phyloP scores from a whole-genome alignment of 2,113 vertebrate genomes.

The Sturnus vulgaris region DNA sequence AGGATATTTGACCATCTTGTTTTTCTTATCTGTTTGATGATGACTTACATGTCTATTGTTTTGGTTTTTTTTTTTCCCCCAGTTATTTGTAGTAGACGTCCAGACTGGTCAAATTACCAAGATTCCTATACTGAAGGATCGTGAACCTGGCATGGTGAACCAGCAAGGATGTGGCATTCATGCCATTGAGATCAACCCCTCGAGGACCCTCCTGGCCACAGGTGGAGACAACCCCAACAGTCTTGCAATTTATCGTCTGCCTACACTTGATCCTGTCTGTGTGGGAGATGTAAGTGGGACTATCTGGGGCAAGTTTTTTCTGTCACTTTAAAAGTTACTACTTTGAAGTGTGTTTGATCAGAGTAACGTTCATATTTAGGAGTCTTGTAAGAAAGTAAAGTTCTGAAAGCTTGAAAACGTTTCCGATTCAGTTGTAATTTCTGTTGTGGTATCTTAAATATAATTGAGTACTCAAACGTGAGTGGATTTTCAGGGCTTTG shows the following conservation, averaged over 20 bases:
- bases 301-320: background rate
- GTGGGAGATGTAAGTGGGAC: slow-evolving; percentile 94
- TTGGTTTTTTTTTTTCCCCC: background rate
- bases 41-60: background rate
- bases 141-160: slow-evolving; percentile 78
- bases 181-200: slow-evolving; percentile 95
- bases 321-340: background rate
- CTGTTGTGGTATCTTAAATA: background rate
- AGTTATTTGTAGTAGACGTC: slow-evolving; percentile 97
- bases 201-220: slow-evolving; percentile 89
- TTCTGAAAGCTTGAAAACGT: background rate
- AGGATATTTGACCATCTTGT: background rate
- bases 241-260: slow-evolving; percentile 92
- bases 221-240: slow-evolving; percentile 99
- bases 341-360: background rate
- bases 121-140: slow-evolving; percentile 95
- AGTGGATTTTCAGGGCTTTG: background rate
- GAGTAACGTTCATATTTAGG: background rate
- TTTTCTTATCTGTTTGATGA: background rate
- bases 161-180: slow-evolving; percentile 97
- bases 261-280: slow-evolving; percentile 94
- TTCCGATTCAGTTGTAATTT: background rate
- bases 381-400: background rate
- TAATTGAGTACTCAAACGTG: background rate
- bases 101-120: slow-evolving; percentile 92